Base-by-base conservation (phyloP, 2,888 invertebrate species). In the Vandiemenella viatica region DNA sequence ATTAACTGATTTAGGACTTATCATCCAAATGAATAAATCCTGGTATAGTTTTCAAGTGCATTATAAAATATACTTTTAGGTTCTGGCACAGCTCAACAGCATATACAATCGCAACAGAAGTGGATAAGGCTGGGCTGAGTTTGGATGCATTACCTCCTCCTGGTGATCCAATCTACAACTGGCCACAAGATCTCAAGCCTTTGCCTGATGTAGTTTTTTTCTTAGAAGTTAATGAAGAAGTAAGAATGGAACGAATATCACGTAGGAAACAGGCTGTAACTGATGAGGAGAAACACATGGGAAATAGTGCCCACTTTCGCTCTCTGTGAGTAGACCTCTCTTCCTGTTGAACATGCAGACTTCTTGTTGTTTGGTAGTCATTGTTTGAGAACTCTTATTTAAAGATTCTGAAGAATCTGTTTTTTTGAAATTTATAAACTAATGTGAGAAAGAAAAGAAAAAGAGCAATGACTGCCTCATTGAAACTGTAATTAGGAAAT, bases 21-120 rank as follows among this genome's bases (percentile, higher is more conserved):
- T n/a, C n/a, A n/a, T n/a, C n/a, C n/a, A n/a, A n/a, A n/a, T n/a
- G n/a, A n/a, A n/a, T n/a, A n/a, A n/a, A n/a, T n/a, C n/a, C n/a
- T n/a, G n/a, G n/a, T n/a, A n/a, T n/a, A n/a, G n/a, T n/a, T n/a
- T n/a, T n/a, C n/a, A n/a, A n/a, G n/a, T n/a, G n/a, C n/a, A n/a
- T n/a, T n/a, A n/a, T n/a, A n/a, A n/a, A n/a, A n/a, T n/a, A n/a
- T 26, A 13, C 2, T 26, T 57, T 22, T 51, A 66, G 70, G 55
- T 71, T 62, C 56, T 71, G 69, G 69, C 68, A 70, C 59, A 69
- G 69, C 13, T 69, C 70, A 8, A 61, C 64, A n/a, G 66, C 68
- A 1, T 69, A 63, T 57, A 66, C 66, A 1, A 53, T 68, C 26
- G 67, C 68, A 2, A 18, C 45, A 1, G 65, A 67, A 57, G 57